phyloP scores from a whole-genome alignment of 2,797 vertebrate species.

The Sternarchorhynchus goeldii region DNA sequence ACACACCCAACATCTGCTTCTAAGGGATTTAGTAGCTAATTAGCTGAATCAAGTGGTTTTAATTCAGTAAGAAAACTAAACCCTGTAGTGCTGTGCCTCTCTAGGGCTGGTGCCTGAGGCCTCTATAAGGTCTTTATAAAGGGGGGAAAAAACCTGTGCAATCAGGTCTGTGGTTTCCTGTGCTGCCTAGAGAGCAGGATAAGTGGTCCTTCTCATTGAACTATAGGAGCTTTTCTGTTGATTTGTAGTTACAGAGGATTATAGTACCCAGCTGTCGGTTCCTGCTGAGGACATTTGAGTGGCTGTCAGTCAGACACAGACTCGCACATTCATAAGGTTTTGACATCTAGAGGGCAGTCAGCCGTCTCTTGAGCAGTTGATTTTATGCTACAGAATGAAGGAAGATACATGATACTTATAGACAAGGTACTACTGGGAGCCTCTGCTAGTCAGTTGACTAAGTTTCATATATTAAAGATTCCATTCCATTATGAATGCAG shows the following conservation, averaged over 20 bases:
- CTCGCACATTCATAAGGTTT: background rate
- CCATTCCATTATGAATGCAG: too few relatives aligned
- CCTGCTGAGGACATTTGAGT: constrained; percentile 5
- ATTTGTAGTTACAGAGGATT: background rate
- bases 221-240: background rate
- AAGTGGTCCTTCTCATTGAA: background rate
- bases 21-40: too few relatives aligned
- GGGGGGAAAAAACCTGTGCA: background rate
- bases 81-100: too few relatives aligned
- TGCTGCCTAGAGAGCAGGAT: background rate
- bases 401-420: too few relatives aligned
- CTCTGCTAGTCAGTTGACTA: too few relatives aligned
- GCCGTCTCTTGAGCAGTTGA: background rate
- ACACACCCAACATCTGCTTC: too few relatives aligned
- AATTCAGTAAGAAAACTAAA: too few relatives aligned
- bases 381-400: background rate
- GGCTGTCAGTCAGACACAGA: background rate
- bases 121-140: too few relatives aligned
- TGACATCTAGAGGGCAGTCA: background rate
- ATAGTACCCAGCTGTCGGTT: background rate
- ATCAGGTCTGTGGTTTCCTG: background rate
- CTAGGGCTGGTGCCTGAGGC: too few relatives aligned
- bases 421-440: too few relatives aligned
- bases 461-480: background rate
- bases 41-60: too few relatives aligned